A percentile compares a stretch with the other conserved stretches of the same genome.
phyloP scores from a whole-genome alignment of 2,113 vertebrate genomes.

The Suricata suricatta region DNA sequence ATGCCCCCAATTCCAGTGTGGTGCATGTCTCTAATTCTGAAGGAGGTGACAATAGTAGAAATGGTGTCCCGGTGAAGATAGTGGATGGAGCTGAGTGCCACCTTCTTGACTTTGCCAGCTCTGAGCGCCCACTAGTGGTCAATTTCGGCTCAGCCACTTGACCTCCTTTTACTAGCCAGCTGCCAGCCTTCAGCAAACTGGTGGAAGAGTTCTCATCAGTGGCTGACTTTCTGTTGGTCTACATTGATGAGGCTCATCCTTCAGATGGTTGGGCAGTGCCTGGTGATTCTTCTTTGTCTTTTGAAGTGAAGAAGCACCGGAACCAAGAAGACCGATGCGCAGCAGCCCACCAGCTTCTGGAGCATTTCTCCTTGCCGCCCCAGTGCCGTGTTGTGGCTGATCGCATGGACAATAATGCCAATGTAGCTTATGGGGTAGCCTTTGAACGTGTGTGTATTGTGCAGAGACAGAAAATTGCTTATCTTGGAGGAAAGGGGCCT shows the following conservation, averaged over 20 bases:
- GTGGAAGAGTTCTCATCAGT: constrained; percentile 96
- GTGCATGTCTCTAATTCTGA: constrained; percentile 87
- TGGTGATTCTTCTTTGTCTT: constrained; percentile 89
- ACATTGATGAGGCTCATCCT: constrained; percentile 98
- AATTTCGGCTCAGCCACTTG: constrained; percentile 99
- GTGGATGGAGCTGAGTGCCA: constrained; percentile 84
- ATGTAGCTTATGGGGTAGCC: constrained; percentile 95
- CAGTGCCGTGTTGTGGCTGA: constrained; percentile 96
- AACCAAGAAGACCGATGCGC: constrained; percentile 94
- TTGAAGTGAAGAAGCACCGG: constrained; percentile 93
- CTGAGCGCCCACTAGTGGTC: constrained; percentile 94
- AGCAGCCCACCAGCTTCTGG: constrained; percentile 91
- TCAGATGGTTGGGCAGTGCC: constrained; percentile 96
- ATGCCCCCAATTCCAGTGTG: constrained; percentile 96
- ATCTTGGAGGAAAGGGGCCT: constrained; percentile 96
- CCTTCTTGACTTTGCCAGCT: constrained; percentile 95
- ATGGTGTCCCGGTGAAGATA: constrained; percentile 74
- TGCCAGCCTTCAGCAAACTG: constrained; percentile 94
- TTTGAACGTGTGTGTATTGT: constrained; percentile 97
- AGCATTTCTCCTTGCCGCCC: constrained; percentile 93
- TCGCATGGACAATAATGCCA: constrained; percentile 98
- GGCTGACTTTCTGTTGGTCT: constrained; percentile 97
- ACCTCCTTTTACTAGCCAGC: constrained; percentile 96
- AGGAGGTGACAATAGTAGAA: constrained; percentile 43
- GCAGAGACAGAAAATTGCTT: constrained; percentile 94